Conservation (phyloP, 2,888 invertebrate genomes). For the Orthonychiurus folsomi region DNA sequence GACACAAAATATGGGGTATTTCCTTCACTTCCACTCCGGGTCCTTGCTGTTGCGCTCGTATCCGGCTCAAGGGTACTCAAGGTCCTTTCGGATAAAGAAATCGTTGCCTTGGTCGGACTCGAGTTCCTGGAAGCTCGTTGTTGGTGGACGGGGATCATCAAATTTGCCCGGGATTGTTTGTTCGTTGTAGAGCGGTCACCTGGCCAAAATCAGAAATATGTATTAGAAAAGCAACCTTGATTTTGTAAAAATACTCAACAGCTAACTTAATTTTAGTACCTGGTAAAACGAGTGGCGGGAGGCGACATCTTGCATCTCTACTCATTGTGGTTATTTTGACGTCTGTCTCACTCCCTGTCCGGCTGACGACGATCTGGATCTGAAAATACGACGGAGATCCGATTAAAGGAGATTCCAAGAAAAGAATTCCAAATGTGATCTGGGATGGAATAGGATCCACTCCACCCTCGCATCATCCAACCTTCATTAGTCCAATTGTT, state of each 20-base stretch:
- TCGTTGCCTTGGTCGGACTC: neutral
- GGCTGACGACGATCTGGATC: conserved; percentile 10
- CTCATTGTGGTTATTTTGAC: conserved; percentile 4
- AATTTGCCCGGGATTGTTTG: neutral
- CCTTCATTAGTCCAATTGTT: neutral
- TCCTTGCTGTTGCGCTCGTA: neutral
- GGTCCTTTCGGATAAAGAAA: neutral
- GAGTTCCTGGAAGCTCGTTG: neutral
- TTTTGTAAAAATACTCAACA: too few relatives aligned
- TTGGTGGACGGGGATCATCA: neutral
- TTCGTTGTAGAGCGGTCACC: neutral
- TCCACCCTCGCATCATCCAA: neutral
- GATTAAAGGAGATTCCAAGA: neutral
- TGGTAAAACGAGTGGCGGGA: conserved; percentile 6
- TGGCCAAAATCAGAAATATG: neutral
- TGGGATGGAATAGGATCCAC: neutral
- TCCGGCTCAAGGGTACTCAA: too few relatives aligned
- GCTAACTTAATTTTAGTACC: too few relatives aligned
- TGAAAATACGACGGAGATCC: neutral
- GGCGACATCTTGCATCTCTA: neutral
- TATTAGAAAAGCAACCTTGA: too few relatives aligned
- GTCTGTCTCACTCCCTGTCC: conserved; percentile 1
- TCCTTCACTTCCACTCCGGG: neutral
- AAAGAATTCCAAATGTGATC: neutral
- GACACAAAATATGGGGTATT: neutral